phyloP scores from a whole-genome alignment of 2,888 invertebrate species.

The Ophioninae sp. region DNA sequence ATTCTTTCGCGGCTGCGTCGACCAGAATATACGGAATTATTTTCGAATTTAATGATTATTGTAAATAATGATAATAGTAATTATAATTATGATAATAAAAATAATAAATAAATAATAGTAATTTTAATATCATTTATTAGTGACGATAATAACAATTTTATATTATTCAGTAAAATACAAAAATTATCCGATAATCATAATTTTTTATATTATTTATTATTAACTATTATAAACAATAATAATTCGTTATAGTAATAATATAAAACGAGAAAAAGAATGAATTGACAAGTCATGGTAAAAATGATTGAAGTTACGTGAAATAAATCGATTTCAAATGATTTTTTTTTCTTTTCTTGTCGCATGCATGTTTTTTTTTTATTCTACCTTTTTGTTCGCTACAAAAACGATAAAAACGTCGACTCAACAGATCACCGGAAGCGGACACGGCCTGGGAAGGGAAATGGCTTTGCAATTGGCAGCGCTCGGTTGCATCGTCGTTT shows the following conservation, averaged over 20 bases:
- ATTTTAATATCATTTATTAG: no score
- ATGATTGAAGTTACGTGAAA: background rate
- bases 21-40: no score
- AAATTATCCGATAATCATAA: no score
- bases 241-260: background rate
- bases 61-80: background rate
- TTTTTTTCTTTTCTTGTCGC: background rate
- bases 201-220: no score
- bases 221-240: no score
- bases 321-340: background rate
- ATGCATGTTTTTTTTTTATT: background rate
- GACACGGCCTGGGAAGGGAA: constrained; percentile 75
- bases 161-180: no score
- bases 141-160: no score
- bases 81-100: background rate
- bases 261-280: background rate
- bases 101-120: background rate
- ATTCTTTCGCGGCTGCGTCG: background rate
- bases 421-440: constrained; percentile 74
- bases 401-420: background rate
- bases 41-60: no score
- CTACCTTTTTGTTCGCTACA: background rate
- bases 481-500: constrained; percentile 73
- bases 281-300: background rate
- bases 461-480: constrained; percentile 72